Evolutionary conservation across 2,888 invertebrate genomes (phyloP).

Genomic region (Mylabris sibirica): DNA sequence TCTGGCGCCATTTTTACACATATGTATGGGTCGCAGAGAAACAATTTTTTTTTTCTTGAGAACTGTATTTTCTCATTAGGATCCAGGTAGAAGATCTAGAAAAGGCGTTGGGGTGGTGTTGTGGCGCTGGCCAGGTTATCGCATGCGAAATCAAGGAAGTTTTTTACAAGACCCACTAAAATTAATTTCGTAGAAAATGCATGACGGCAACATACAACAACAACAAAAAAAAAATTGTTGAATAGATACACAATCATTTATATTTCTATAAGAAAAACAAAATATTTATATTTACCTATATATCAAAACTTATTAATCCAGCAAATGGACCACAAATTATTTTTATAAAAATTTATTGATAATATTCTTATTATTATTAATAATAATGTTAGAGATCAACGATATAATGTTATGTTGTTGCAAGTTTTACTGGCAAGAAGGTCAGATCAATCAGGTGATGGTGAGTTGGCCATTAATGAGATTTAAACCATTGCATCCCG

Average conservation of each 20-base stretch:
- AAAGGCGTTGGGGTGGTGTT: conserved; percentile 46
- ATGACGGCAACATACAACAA: neutral
- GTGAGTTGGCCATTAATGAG: conserved; percentile 13
- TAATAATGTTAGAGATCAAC: conserved; percentile 8
- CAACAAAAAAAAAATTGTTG: neutral
- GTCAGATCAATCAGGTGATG: conserved; percentile 13
- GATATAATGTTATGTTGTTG: conserved; percentile 9
- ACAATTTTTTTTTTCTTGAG: conserved; percentile 25
- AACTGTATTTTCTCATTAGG: conserved; percentile 52
- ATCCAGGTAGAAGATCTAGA: conserved; percentile 49
- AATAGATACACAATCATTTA: neutral
- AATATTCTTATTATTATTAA: neutral
- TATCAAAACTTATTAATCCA: neutral
- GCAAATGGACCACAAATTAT: conserved; percentile 2
- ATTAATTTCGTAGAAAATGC: conserved; percentile 38
- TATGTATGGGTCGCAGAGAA: conserved; percentile 45
- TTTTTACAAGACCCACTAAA: conserved; percentile 45
- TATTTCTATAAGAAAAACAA: neutral
- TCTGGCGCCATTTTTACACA: conserved; percentile 49
- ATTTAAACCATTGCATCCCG: conserved; percentile 13
- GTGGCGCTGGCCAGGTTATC: conserved; percentile 48
- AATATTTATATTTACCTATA: neutral
- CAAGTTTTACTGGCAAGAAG: conserved; percentile 10
- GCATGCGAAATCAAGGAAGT: conserved; percentile 52
- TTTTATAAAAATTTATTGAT: conserved; percentile 3